Evolutionary conservation across 2,797 vertebrate genomes (phyloP).

Genomic region (Prunella strophiata): DNA sequence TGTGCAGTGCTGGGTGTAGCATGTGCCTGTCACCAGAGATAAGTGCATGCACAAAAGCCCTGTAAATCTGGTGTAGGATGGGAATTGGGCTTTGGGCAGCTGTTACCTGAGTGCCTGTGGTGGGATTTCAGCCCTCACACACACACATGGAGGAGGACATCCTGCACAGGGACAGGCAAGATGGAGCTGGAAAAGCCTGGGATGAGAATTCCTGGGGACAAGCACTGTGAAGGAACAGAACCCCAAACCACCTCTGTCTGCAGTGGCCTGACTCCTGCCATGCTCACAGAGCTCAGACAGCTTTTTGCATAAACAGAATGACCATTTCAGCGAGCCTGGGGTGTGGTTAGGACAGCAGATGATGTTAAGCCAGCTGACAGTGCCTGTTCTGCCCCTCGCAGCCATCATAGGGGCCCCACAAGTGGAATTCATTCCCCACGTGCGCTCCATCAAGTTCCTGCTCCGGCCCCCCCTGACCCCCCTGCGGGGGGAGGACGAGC

Average conservation of each 20-base stretch:
- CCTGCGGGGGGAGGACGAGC: not conserved
- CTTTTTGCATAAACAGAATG: not conserved
- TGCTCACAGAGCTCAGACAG: not conserved
- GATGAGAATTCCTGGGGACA: not conserved
- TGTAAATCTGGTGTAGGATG: not conserved
- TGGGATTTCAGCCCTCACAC: not conserved
- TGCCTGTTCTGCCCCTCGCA: not conserved
- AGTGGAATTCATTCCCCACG: constrained; percentile 56
- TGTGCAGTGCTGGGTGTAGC: no score
- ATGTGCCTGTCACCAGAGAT: not conserved
- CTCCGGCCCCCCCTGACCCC: constrained; percentile 52
- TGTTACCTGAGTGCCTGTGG: not conserved
- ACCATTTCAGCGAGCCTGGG: not conserved
- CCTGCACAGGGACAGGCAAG: not conserved
- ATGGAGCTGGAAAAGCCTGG: not conserved
- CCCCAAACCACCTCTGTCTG: not conserved
- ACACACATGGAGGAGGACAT: rapidly evolving
- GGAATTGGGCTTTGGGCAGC: not conserved
- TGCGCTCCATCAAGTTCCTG: constrained; percentile 67
- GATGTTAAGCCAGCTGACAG: not conserved
- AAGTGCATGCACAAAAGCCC: not conserved
- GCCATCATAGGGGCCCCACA: constrained; percentile 68
- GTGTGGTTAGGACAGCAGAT: rapidly evolving
- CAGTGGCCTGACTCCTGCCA: not conserved
- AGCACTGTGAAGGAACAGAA: not conserved